Evolutionary conservation across 2,113 vertebrate species (phyloP).

Genomic region (Nanorana parkeri): DNA sequence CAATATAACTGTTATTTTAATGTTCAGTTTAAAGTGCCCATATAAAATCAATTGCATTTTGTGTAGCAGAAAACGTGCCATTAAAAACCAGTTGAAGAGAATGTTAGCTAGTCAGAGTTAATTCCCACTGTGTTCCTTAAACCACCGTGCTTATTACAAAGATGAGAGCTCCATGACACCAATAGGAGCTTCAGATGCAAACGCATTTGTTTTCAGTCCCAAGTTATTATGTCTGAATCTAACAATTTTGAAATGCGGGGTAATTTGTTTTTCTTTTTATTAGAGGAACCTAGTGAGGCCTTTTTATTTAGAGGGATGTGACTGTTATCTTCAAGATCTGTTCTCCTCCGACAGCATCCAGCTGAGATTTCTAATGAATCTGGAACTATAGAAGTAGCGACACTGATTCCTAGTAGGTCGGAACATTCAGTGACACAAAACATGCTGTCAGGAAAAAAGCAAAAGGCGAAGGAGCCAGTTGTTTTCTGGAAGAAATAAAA

Average conservation of each 20-base stretch:
- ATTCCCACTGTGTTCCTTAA: conserved; percentile 51
- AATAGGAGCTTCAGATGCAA: conserved; percentile 66
- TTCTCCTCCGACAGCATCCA: conserved; percentile 72
- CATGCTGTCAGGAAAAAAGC: conserved; percentile 75
- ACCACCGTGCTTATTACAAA: conserved; percentile 62
- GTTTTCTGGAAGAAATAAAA: conserved; percentile 62
- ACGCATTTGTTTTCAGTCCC: conserved; percentile 64
- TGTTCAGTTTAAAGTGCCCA: conserved; percentile 37
- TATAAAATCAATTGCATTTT: conserved; percentile 49
- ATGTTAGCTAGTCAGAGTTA: conserved; percentile 19
- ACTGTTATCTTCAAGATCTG: conserved; percentile 72
- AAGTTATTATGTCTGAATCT: conserved; percentile 70
- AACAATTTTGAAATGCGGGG: conserved; percentile 69
- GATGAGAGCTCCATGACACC: conserved; percentile 62
- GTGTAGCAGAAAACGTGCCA: conserved; percentile 32
- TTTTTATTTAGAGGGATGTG: conserved; percentile 69
- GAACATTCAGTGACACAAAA: conserved; percentile 67
- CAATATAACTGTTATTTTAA: conserved; percentile 25
- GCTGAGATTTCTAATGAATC: conserved; percentile 79
- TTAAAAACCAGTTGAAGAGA: conserved; percentile 41
- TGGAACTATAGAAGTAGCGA: conserved; percentile 67
- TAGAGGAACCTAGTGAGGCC: conserved; percentile 70
- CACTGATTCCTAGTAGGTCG: conserved; percentile 59
- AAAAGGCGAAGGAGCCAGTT: conserved; percentile 61
- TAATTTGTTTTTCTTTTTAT: conserved; percentile 78